A percentile compares a stretch with the other conserved stretches of the same genome.
These are phyloP conservation scores for Aphelocoma coerulescens DNA, from an alignment of 2,113 vertebrate species.

Conservation along the genomic window DNA sequence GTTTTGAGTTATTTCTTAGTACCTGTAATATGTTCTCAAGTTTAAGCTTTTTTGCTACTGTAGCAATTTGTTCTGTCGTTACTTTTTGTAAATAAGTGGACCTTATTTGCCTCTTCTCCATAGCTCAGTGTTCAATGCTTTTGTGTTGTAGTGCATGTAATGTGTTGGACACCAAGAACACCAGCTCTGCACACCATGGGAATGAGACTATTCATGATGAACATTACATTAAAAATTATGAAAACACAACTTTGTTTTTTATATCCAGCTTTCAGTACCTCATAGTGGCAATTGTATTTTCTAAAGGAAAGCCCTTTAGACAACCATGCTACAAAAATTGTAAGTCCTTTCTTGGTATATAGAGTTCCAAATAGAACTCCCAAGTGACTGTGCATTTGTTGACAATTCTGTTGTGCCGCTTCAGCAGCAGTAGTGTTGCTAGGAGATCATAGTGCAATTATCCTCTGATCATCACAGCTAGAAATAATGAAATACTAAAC, in stretches of 20 bases:
- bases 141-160: slow-evolving; percentile 79
- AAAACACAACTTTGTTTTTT: slow-evolving; percentile 97
- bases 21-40: neutral
- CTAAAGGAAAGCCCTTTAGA: slow-evolving; percentile 96
- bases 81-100: neutral
- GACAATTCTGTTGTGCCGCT: neutral
- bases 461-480: neutral
- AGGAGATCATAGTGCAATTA: neutral
- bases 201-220: slow-evolving; percentile 78
- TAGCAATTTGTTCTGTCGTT: neutral
- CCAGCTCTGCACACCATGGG: slow-evolving; percentile 49
- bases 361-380: neutral
- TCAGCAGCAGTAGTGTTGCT: neutral
- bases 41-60: neutral
- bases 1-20: neutral
- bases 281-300: slow-evolving; percentile 92
- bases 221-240: slow-evolving; percentile 88
- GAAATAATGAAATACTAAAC: neutral
- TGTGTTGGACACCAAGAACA: neutral
- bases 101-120: neutral
- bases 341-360: slow-evolving; percentile 62
- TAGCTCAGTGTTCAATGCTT: neutral
- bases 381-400: neutral
- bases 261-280: slow-evolving; percentile 98
- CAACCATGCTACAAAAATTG: slow-evolving; percentile 97